These are phyloP conservation scores for Leptobrachium leishanense DNA, from an alignment of 2,113 vertebrate genomes.

Conservation along the genomic window DNA sequence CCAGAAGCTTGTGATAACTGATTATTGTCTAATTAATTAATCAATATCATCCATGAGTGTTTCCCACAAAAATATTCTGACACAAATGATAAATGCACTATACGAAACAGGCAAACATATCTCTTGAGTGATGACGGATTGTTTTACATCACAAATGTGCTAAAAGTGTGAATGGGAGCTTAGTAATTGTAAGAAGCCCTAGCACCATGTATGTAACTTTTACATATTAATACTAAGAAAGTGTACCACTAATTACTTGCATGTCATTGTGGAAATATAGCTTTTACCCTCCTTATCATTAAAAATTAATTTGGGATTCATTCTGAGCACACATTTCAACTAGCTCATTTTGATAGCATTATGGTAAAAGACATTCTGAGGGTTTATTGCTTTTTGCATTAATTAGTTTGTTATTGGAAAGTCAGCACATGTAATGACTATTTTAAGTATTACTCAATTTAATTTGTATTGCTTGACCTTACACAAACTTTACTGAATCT, in stretches of 20 bases:
- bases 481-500: slow-evolving; percentile 12
- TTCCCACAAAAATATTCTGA: too few relatives aligned
- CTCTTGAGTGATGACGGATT: too few relatives aligned
- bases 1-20: too few relatives aligned
- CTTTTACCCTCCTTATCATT: slow-evolving; percentile 37
- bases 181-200: neutral
- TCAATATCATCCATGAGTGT: too few relatives aligned
- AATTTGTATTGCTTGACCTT: slow-evolving; percentile 29
- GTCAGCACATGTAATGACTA: slow-evolving; percentile 7
- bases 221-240: neutral
- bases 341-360: slow-evolving; percentile 39
- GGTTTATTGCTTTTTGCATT: slow-evolving; percentile 34
- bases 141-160: too few relatives aligned
- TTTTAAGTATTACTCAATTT: slow-evolving; percentile 21
- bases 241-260: slow-evolving; percentile 14
- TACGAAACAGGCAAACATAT: too few relatives aligned
- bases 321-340: slow-evolving; percentile 15
- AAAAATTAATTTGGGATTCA: slow-evolving; percentile 35
- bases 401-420: slow-evolving; percentile 37
- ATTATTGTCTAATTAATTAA: too few relatives aligned
- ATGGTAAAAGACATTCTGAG: slow-evolving; percentile 22
- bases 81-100: too few relatives aligned
- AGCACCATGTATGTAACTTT: neutral
- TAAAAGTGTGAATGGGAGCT: too few relatives aligned
- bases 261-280: slow-evolving; percentile 5